These are phyloP conservation scores for Euura lappo DNA, from an alignment of 1,140 invertebrate species.

Conservation along the genomic window DNA sequence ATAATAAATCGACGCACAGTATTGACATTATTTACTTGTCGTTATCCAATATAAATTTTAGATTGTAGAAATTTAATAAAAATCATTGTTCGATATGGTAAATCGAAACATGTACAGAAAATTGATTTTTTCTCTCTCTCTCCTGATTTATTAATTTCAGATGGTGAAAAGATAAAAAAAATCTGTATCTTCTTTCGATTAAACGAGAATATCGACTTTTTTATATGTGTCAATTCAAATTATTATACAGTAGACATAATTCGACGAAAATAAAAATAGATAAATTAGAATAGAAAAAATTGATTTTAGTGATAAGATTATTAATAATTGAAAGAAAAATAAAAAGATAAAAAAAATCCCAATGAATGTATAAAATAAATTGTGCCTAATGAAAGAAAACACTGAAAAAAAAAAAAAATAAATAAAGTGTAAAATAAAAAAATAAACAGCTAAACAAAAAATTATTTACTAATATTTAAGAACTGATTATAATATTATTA, in stretches of 20 bases:
- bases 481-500: not conserved
- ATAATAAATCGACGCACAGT: no score
- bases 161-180: not conserved
- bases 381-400: constrained; percentile 32
- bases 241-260: not conserved
- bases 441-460: constrained; percentile 1
- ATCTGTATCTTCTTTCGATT: constrained; percentile 12
- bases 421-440: not conserved
- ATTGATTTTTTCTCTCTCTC: no score
- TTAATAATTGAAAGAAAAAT: not conserved
- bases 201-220: not conserved
- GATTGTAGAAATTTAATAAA: no score
- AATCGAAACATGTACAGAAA: no score
- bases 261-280: not conserved
- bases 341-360: constrained; percentile 9
- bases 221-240: constrained; percentile 9
- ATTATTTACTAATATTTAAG: not conserved
- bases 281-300: not conserved
- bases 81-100: no score
- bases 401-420: constrained; percentile 23
- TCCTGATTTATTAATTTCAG: no score
- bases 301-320: not conserved
- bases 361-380: constrained; percentile 34
- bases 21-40: no score
- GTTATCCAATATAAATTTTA: no score